These are phyloP conservation scores for Netelia melanura DNA, from an alignment of 2,888 invertebrate species.

Conservation along the genomic window DNA sequence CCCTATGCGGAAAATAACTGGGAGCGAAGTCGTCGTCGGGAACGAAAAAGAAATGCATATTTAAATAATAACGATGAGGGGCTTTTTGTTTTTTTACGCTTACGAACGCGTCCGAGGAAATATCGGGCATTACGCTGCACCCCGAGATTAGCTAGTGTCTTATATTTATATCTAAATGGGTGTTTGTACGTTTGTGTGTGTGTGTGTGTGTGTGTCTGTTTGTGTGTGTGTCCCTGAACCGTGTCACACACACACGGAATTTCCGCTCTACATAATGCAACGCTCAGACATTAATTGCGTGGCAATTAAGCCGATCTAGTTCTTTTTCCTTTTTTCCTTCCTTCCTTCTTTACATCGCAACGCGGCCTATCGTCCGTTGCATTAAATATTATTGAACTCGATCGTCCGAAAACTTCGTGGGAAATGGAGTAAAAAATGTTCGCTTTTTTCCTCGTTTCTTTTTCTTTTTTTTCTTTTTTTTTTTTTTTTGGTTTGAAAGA, in stretches of 20 bases:
- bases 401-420: constrained; percentile 42
- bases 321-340: constrained; percentile 61
- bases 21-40: constrained; percentile 9
- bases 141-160: neutral
- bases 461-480: no score
- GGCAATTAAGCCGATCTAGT: constrained; percentile 77
- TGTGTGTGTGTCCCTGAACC: constrained; percentile 53
- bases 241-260: constrained; percentile 75
- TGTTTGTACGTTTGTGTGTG: no score
- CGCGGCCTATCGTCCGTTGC: neutral
- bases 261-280: constrained; percentile 82
- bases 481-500: no score
- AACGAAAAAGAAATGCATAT: neutral
- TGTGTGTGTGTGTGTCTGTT: neutral
- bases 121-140: constrained; percentile 57
- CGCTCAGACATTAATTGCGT: constrained; percentile 73
- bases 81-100: neutral
- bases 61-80: neutral
- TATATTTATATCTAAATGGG: neutral
- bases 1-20: constrained; percentile 6
- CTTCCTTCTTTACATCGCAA: constrained; percentile 4
- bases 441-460: neutral
- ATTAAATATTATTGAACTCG: constrained; percentile 21
- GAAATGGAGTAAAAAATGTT: constrained; percentile 6
- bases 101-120: neutral